Percentiles rank a stretch among this genome's conserved stretches.
Conservation (phyloP, 2,113 vertebrate genomes). For the Phalacrocorax aristotelis region DNA sequence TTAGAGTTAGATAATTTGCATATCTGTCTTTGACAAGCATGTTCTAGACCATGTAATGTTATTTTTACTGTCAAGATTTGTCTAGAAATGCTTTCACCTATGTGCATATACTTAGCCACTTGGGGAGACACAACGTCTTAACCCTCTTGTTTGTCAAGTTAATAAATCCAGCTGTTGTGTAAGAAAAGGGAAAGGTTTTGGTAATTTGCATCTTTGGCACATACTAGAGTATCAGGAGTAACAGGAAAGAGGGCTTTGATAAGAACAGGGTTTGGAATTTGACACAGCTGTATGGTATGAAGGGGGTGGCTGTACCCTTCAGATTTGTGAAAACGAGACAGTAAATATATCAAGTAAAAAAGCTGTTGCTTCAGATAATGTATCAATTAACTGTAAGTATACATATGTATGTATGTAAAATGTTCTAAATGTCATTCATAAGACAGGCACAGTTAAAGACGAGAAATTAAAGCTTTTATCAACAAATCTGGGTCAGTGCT, state of each 20-base stretch:
- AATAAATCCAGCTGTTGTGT: not conserved
- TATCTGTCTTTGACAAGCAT: not conserved
- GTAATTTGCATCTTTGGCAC: not conserved
- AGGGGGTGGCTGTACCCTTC: not conserved
- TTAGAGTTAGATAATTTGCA: not conserved
- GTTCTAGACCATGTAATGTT: not conserved
- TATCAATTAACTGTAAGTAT: not conserved
- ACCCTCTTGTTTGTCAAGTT: not conserved
- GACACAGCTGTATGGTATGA: not conserved
- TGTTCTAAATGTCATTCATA: not conserved
- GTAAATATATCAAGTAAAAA: not conserved
- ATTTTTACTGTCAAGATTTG: not conserved
- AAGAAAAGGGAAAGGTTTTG: not conserved
- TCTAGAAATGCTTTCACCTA: not conserved
- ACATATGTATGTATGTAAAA: not conserved
- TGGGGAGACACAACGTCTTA: not conserved
- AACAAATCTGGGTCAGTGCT: not conserved
- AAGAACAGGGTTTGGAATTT: not conserved
- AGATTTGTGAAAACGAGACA: not conserved
- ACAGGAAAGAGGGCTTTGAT: not conserved
- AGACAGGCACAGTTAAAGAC: not conserved
- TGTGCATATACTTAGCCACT: not conserved
- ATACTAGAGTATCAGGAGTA: not conserved
- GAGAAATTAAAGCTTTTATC: not conserved
- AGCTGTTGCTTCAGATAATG: not conserved